Conservation (phyloP, 2,797 vertebrate genomes). For the Liasis olivaceus region DNA sequence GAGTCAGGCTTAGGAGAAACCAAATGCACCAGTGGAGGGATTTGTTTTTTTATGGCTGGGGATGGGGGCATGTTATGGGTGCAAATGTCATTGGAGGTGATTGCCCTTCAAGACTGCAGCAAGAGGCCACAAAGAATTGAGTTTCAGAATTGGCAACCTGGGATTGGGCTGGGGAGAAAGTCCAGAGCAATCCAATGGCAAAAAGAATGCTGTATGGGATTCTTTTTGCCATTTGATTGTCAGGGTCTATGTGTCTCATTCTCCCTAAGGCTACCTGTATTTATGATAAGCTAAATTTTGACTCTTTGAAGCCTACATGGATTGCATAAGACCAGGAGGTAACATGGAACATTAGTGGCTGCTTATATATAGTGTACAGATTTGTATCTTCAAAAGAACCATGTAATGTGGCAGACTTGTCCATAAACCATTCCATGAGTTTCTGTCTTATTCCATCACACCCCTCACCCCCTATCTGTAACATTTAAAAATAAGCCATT, state of each 20-base stretch:
- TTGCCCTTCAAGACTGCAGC: not conserved
- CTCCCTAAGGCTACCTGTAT: not conserved
- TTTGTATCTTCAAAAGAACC: slow-evolving; percentile 17
- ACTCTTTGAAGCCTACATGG: not conserved
- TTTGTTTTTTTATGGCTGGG: slow-evolving; percentile 51
- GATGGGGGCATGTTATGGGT: slow-evolving; percentile 49
- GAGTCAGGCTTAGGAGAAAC: slow-evolving; percentile 37
- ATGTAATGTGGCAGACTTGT: slow-evolving; percentile 4
- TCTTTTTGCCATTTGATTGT: not conserved
- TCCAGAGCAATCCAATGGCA: not conserved
- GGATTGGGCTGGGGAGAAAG: not conserved
- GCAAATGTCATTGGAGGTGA: slow-evolving; percentile 11
- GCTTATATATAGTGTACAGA: not conserved
- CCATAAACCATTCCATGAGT: slow-evolving; percentile 30
- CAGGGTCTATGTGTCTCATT: not conserved
- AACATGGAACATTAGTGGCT: not conserved
- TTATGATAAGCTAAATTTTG: not conserved
- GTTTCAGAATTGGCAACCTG: not conserved
- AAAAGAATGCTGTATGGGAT: not conserved
- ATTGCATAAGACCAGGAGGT: not conserved
- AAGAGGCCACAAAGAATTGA: slow-evolving; percentile 6
- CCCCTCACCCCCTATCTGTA: not conserved
- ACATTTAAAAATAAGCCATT: slow-evolving; percentile 19
- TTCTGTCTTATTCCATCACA: slow-evolving; percentile 16
- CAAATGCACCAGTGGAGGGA: slow-evolving; percentile 21